Evolutionary conservation across 2,888 invertebrate species (phyloP).

Genomic region (Myopa testacea): DNA sequence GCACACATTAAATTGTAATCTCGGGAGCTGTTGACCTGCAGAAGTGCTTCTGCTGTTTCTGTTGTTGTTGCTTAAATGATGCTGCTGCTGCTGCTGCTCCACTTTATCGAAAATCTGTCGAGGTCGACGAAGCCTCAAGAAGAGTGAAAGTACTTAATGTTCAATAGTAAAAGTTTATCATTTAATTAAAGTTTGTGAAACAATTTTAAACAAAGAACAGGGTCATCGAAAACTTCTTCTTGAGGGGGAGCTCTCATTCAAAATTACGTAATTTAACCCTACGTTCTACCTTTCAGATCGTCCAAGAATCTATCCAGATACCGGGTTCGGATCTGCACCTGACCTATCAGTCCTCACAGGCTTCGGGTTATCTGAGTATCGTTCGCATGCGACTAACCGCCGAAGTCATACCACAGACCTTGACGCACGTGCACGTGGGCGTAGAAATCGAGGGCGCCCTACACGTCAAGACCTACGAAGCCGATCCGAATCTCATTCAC

Average conservation of each 20-base stretch:
- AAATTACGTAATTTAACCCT: too few species aligned
- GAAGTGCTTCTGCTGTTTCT: conserved; percentile 12
- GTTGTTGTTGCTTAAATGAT: background rate
- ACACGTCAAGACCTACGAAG: conserved; percentile 93
- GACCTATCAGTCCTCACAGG: conserved; percentile 95
- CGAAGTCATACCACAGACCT: conserved; percentile 80
- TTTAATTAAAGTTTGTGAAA: background rate
- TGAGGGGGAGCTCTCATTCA: too few species aligned
- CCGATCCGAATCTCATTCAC: conserved; percentile 94
- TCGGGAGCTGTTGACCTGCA: conserved; percentile 48
- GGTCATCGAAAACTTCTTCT: too few species aligned
- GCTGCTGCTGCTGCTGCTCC: background rate
- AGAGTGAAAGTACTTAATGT: background rate
- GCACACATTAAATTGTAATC: conserved; percentile 42
- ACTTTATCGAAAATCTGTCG: background rate
- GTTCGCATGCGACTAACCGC: conserved; percentile 91
- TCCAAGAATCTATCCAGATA: conserved; percentile 95
- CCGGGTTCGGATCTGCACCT: conserved; percentile 94
- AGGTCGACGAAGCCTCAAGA: background rate
- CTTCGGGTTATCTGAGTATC: conserved; percentile 93
- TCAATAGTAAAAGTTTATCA: background rate
- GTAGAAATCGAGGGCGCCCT: conserved; percentile 94
- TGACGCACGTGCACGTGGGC: conserved; percentile 90
- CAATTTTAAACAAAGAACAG: background rate
- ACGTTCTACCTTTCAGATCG: conserved; percentile 74